These are phyloP conservation scores for Sorex maritimensis DNA, from an alignment of 2,797 vertebrate species.

Conservation along the genomic window DNA sequence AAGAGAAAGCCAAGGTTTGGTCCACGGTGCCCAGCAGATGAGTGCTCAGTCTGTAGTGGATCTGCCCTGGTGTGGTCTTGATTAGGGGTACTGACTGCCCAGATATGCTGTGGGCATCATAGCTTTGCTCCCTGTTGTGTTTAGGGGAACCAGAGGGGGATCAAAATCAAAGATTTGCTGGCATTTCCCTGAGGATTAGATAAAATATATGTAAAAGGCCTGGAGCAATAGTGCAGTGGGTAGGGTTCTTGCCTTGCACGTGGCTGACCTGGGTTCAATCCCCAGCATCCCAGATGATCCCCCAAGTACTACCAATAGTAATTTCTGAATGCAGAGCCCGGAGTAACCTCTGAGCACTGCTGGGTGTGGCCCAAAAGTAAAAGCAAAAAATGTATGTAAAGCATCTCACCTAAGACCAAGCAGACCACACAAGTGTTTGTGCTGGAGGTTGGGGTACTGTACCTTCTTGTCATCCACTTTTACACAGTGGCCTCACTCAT, in stretches of 20 bases:
- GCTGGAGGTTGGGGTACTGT: not conserved
- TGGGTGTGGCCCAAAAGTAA: too few species aligned
- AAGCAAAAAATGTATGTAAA: not conserved
- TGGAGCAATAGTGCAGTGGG: too few species aligned
- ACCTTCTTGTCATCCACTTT: not conserved
- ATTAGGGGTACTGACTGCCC: too few species aligned
- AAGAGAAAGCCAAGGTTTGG: not conserved
- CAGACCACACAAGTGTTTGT: conserved; percentile 32
- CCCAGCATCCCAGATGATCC: too few species aligned
- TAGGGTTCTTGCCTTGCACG: too few species aligned
- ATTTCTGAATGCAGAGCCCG: too few species aligned
- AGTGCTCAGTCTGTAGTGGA: not conserved
- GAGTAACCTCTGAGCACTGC: too few species aligned
- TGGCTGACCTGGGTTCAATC: too few species aligned
- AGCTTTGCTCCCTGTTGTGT: not conserved
- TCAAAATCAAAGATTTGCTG: not conserved
- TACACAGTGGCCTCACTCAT: not conserved
- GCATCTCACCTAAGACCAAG: not conserved
- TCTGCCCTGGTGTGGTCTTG: too few species aligned
- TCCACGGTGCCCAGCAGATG: not conserved
- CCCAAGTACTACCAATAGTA: too few species aligned
- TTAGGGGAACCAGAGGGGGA: not conserved
- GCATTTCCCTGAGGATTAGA: not conserved
- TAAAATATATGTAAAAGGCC: not conserved
- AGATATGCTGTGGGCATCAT: not conserved